These are phyloP conservation scores for Thymelicus lineola DNA, from an alignment of 2,888 invertebrate species.

Conservation along the genomic window DNA sequence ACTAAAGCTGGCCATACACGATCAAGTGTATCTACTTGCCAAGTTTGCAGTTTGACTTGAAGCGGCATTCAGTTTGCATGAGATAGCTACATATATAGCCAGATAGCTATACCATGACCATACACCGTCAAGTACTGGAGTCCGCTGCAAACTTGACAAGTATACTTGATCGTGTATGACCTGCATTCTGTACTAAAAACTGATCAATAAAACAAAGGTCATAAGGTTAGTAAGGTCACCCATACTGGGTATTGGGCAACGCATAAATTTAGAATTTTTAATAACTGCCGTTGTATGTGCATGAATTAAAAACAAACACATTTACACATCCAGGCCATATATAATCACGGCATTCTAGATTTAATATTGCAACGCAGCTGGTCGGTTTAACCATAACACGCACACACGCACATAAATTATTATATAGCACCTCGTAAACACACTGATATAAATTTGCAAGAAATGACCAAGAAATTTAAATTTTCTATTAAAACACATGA, in stretches of 20 bases:
- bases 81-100: too few relatives aligned
- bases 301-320: constrained; percentile 32
- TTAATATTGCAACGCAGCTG: constrained; percentile 38
- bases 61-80: too few relatives aligned
- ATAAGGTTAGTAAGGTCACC: constrained; percentile 1
- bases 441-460: constrained; percentile 3
- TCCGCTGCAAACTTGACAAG: too few relatives aligned
- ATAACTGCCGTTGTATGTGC: constrained; percentile 3
- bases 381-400: constrained; percentile 36
- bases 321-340: constrained; percentile 28
- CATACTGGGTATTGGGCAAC: not conserved
- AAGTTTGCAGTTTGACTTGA: too few relatives aligned
- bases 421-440: constrained; percentile 32
- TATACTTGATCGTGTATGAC: too few relatives aligned
- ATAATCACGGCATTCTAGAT: constrained; percentile 31
- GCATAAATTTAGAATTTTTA: constrained; percentile 17
- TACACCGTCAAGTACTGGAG: too few relatives aligned
- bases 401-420: constrained; percentile 38
- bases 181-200: not conserved
- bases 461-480: not conserved
- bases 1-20: too few relatives aligned
- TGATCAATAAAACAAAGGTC: not conserved
- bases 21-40: too few relatives aligned
- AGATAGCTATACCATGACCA: too few relatives aligned
- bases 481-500: too few relatives aligned